Evolutionary conservation across 2,797 vertebrate species (phyloP).

Genomic region (Leucoraja ocellata): DNA sequence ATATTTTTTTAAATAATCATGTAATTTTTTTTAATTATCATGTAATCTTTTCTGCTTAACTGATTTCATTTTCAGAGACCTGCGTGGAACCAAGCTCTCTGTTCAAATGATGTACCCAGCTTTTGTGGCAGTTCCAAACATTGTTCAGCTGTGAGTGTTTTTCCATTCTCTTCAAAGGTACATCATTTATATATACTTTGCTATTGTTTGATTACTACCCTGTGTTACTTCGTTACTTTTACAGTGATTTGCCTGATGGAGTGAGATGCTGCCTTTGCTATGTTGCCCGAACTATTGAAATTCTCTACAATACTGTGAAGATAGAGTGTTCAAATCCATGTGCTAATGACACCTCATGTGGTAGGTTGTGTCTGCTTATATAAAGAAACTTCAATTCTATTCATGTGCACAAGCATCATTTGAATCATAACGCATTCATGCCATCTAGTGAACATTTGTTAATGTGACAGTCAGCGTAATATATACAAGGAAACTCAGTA

Average conservation of each 20-base stretch:
- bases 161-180: constrained; percentile 24
- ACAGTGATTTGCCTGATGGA: constrained; percentile 45
- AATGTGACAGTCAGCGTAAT: neutral
- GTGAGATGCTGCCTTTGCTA: constrained; percentile 53
- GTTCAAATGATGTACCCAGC: constrained; percentile 37
- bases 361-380: constrained; percentile 42
- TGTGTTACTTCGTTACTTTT: constrained; percentile 39
- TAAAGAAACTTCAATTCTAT: neutral
- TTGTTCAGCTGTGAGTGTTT: constrained; percentile 32
- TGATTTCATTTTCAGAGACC: constrained; percentile 21
- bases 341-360: constrained; percentile 40
- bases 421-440: neutral
- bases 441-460: neutral
- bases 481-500: neutral
- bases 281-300: constrained; percentile 40
- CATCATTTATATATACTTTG: neutral
- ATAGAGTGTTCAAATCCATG: constrained; percentile 45
- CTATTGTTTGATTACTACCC: constrained; percentile 26
- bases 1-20: neutral
- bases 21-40: neutral
- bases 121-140: constrained; percentile 37
- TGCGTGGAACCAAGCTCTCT: constrained; percentile 27
- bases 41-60: constrained; percentile 2
- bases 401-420: neutral
- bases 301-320: constrained; percentile 47